Base-by-base conservation (phyloP, 2,113 vertebrate genomes). In the Tychaedon coryphoeus region DNA sequence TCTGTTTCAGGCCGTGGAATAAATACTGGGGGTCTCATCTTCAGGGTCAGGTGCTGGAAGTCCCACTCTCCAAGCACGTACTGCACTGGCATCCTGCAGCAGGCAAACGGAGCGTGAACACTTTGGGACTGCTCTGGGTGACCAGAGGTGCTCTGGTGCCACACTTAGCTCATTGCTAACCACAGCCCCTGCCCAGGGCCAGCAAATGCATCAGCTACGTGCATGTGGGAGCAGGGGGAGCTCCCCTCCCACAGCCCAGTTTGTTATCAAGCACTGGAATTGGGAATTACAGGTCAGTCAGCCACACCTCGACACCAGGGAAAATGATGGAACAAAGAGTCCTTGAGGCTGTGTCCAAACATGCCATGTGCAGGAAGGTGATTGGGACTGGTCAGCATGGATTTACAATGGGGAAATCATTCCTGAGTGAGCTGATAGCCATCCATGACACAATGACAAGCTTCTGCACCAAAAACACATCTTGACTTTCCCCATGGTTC, bases 11-110 rank as follows among this genome's bases (percentile, higher is more conserved):
- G 99, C 83, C 99, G 98, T 51, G 99, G 99, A 97, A 99, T 99
- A 90, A 99, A 99, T 14, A 99, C 99, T 5, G 99, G 99, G 45
- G 99, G 98, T 84, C 92, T 98, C 98, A 99, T 99, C 97, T 98
- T 99, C 94, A 99, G 96, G 4, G 97, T 99, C 93, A 99, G 95
- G 53, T 99, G 98, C 88, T 97, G 97, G 90, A 99, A 99, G 97
- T 99, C 99, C 99, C 99, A 99, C 96, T 99, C 99, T 48, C 99
- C 98, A 48, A 99, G 99, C 75, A 99, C 98, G 60, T 99, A 99
- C 92, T 99, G 99, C 83, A 99, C 98, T 0, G 99, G 99, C 98
- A 99, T 99, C 86, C 99, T 99, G 91, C 19, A 24, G 26, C 54
- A 90, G 60, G 65, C 42, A 91, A 76, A 83, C 26, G 53, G 43